Evolutionary conservation across 2,113 vertebrate species (phyloP), one percentile per base, ranked within the genome.

Genomic region (Apistogramma diplotaenia): DNA sequence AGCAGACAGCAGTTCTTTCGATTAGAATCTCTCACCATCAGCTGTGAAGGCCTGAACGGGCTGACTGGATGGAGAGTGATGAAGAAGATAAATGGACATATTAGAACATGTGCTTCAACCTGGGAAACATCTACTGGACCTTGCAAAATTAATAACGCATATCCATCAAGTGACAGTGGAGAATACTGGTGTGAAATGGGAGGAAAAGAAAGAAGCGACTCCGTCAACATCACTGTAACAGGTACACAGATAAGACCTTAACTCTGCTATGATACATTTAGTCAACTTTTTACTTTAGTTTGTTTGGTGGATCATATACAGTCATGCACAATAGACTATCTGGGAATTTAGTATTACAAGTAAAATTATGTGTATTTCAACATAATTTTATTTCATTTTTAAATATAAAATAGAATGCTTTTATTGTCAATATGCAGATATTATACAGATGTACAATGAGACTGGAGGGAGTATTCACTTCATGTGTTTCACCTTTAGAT

Each of bases 111-210:
- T 65, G 13, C 61, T 65, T 21, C 61, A 25, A 65, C 12, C 8
- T 65, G 61, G 61, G n/a, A 65, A 16, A 43, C 35, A 43, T 37
- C 61, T 16, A 16, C 3, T 10, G 35, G 61, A 15, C 35, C 61
- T 6, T 65, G 61, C 21, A 0, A 25, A 25, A 43, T 65, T 43
- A 10, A 0, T 1, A 65, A 43, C 6, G 61, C 37, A 25, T 65
- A 25, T 65, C 61, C 21, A 0, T 10, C 40, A 25, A 43, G 7
- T 65, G 61, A 65, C 61, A 65, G 61, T 43, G 61, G 61, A 6
- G 53, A 43, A 10, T 85, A 85, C 72, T 85, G 83, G 83, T 85
- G 83, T 56, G 77, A 85, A 57, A 43, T 25, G 12, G 15, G 54
- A 21, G 5, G 25, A 67, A n/a, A 6, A 6, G 10, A 71, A 35